Evolutionary conservation across 1,140 invertebrate species (phyloP).

Genomic region (Tetraneura akinire): DNA sequence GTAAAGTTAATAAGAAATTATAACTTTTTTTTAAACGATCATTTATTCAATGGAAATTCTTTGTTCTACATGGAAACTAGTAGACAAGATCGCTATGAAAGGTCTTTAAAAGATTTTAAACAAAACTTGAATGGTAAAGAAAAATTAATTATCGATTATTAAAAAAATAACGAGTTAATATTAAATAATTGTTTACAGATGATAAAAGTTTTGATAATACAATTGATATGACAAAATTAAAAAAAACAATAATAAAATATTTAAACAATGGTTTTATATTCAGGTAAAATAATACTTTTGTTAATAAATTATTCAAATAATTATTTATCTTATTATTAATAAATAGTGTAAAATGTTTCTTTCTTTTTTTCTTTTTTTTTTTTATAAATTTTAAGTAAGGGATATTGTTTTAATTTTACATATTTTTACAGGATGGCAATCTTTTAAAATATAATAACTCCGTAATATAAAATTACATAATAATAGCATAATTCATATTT

Average conservation of each 20-base stretch:
- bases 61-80: neutral
- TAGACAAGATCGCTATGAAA: slow-evolving; percentile 35
- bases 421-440: too few species aligned
- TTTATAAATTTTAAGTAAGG: too few species aligned
- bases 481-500: too few species aligned
- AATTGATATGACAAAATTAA: slow-evolving; percentile 47
- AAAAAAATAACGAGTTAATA: neutral
- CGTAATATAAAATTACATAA: too few species aligned
- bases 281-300: slow-evolving; percentile 59
- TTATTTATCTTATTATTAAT: too few species aligned
- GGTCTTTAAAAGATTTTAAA: slow-evolving; percentile 22
- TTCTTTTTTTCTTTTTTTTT: too few species aligned
- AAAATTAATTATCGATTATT: neutral
- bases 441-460: too few species aligned
- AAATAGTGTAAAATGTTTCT: too few species aligned
- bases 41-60: neutral
- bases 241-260: slow-evolving; percentile 58
- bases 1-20: slow-evolving; percentile 36
- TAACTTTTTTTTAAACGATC: slow-evolving; percentile 17
- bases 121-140: neutral
- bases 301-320: neutral
- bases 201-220: neutral
- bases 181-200: slow-evolving; percentile 23
- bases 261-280: slow-evolving; percentile 63
- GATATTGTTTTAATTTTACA: too few species aligned